Conservation (phyloP, 1,140 invertebrate species). For the Rhyacophila brunnea region DNA sequence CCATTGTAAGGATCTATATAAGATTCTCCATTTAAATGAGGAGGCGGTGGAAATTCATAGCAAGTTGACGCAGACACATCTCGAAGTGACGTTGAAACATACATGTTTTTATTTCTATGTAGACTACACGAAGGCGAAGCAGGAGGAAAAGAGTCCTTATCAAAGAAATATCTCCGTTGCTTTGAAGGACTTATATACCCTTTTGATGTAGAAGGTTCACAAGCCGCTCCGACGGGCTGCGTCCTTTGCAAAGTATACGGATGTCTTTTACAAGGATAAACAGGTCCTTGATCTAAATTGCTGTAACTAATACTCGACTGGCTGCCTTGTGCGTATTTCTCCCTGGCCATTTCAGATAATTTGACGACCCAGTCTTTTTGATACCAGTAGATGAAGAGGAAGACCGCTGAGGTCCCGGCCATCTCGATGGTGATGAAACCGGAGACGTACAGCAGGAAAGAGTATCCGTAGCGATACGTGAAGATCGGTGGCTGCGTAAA, state of each 20-base stretch:
- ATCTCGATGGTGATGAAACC: conserved; percentile 82
- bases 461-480: conserved; percentile 83
- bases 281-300: conserved; percentile 38
- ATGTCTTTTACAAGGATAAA: conserved; percentile 45
- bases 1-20: conserved; percentile 26
- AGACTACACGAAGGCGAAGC: conserved; percentile 44
- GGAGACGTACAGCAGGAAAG: conserved; percentile 80
- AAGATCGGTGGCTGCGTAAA: conserved; percentile 75
- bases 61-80: conserved; percentile 55
- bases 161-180: conserved; percentile 53
- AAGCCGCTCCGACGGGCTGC: conserved; percentile 45
- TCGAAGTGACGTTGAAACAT: conserved; percentile 53
- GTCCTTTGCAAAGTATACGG: conserved; percentile 42
- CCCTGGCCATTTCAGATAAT: conserved; percentile 44
- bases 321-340: conserved; percentile 29
- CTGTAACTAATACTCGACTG: conserved; percentile 39
- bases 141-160: conserved; percentile 47
- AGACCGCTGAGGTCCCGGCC: conserved; percentile 81
- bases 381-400: conserved; percentile 73
- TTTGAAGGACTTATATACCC: conserved; percentile 46
- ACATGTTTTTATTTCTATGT: conserved; percentile 51
- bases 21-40: conserved; percentile 8
- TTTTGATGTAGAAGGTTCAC: conserved; percentile 47
- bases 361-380: conserved; percentile 56
- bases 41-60: conserved; percentile 55